phyloP scores from a whole-genome alignment of 2,888 invertebrate species.

The Cactoblastis cactorum region DNA sequence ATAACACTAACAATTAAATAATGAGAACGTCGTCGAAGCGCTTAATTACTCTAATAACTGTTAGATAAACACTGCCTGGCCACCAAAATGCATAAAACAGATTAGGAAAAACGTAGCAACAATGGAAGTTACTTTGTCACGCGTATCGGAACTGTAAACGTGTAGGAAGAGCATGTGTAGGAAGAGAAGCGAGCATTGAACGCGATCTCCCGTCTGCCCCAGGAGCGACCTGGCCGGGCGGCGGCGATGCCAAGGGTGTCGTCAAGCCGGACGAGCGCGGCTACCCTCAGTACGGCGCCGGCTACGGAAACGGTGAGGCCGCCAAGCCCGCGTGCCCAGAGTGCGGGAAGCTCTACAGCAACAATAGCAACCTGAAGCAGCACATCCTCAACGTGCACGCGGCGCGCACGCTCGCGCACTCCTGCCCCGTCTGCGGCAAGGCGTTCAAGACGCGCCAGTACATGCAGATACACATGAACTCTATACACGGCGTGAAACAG shows the following conservation, averaged over 20 bases:
- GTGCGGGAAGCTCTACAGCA: conserved; percentile 84
- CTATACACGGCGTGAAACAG: conserved; percentile 83
- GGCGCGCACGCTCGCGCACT: conserved; percentile 79
- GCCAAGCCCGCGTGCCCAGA: conserved; percentile 82
- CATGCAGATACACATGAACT: conserved; percentile 84
- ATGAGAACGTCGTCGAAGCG: conserved; percentile 52
- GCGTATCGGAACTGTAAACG: not conserved
- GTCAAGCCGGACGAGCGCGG: conserved; percentile 34
- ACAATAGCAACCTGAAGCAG: conserved; percentile 84
- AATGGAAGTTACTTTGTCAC: conserved; percentile 32
- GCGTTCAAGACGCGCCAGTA: conserved; percentile 85
- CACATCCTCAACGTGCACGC: conserved; percentile 85
- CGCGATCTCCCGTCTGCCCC: conserved; percentile 72
- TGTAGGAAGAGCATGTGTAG: conserved; percentile 15
- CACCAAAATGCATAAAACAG: conserved; percentile 26
- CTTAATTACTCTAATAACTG: conserved; percentile 42
- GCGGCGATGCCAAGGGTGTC: conserved; percentile 37
- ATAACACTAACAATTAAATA: conserved; percentile 66
- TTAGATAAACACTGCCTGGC: conserved; percentile 34
- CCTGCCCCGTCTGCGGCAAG: conserved; percentile 82
- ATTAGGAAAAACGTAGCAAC: conserved; percentile 28
- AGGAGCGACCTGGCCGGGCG: conserved; percentile 68
- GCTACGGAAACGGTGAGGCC: conserved; percentile 56
- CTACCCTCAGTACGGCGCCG: conserved; percentile 35
- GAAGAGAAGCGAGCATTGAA: conserved; percentile 47